Evolutionary conservation across 2,888 invertebrate species (phyloP).

Genomic region (Cylindroiulus punctatus): DNA sequence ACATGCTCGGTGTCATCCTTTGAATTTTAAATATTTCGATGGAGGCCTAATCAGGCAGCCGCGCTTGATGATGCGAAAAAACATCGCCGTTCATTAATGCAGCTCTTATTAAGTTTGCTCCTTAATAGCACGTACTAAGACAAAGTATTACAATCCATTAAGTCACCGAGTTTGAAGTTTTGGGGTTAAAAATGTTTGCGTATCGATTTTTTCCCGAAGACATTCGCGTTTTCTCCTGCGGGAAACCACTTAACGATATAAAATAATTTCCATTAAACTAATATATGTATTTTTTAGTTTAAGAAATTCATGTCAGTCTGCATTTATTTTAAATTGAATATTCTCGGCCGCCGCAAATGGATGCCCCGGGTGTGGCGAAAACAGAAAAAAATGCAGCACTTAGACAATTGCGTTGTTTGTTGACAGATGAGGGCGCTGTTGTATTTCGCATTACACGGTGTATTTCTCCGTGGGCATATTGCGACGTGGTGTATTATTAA

Average conservation of each 20-base stretch:
- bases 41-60: too few relatives aligned
- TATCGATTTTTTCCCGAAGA: too few relatives aligned
- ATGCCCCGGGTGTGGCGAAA: neutral
- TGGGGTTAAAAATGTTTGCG: too few relatives aligned
- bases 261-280: neutral
- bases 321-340: conserved; percentile 37
- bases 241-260: conserved; percentile 20
- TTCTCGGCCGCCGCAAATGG: neutral
- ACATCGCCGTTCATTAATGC: too few relatives aligned
- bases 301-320: neutral
- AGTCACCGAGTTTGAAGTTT: too few relatives aligned
- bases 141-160: too few relatives aligned
- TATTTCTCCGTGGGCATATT: neutral
- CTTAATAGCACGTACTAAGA: too few relatives aligned
- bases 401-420: conserved; percentile 33
- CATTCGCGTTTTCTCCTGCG: neutral
- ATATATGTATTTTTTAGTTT: neutral
- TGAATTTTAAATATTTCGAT: too few relatives aligned
- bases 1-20: too few relatives aligned
- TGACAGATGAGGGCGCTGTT: neutral
- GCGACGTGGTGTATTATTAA: neutral
- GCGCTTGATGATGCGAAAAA: too few relatives aligned
- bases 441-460: neutral
- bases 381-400: neutral
- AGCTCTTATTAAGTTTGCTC: too few relatives aligned